A percentile compares a stretch with the other conserved stretches of the same genome.
phyloP scores from a whole-genome alignment of 53 echinoderm and acorn worm species.

The Zoroaster sp. region DNA sequence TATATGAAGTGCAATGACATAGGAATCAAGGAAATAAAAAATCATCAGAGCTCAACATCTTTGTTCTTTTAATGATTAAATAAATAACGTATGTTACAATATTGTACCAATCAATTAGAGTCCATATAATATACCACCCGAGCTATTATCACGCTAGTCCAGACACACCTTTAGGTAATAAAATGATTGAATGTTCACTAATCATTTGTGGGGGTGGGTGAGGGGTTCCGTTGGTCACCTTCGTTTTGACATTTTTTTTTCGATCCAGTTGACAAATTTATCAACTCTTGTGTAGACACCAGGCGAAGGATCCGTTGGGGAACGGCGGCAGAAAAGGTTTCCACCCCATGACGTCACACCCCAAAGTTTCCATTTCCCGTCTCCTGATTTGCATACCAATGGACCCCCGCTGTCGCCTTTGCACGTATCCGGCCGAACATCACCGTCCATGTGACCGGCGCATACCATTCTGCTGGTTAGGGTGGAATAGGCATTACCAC shows the following conservation, averaged over 20 bases:
- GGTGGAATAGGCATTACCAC: constrained; percentile 63
- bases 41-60: too few relatives aligned
- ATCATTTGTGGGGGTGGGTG: too few relatives aligned
- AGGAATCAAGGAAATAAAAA: too few relatives aligned
- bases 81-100: too few relatives aligned
- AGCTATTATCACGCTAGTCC: too few relatives aligned
- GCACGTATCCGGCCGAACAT: constrained; percentile 77
- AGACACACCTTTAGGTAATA: too few relatives aligned
- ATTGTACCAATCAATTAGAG: too few relatives aligned
- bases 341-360: constrained; percentile 96
- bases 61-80: too few relatives aligned
- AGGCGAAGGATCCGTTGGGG: constrained; percentile 63
- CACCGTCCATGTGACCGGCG: constrained; percentile 68
- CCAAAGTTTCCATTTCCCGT: constrained; percentile 75
- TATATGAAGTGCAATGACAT: too few relatives aligned
- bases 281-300: constrained; percentile 88
- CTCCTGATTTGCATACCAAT: constrained; percentile 61
- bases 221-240: too few relatives aligned
- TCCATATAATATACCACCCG: too few relatives aligned
- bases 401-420: constrained; percentile 98
- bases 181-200: too few relatives aligned
- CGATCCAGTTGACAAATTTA: constrained; percentile 83
- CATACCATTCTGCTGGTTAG: constrained; percentile 75
- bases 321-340: constrained; percentile 70
- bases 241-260: constrained; percentile 59